Base-by-base conservation (phyloP, 1,140 invertebrate species). In the Pseudomyrmex cubaensis region DNA sequence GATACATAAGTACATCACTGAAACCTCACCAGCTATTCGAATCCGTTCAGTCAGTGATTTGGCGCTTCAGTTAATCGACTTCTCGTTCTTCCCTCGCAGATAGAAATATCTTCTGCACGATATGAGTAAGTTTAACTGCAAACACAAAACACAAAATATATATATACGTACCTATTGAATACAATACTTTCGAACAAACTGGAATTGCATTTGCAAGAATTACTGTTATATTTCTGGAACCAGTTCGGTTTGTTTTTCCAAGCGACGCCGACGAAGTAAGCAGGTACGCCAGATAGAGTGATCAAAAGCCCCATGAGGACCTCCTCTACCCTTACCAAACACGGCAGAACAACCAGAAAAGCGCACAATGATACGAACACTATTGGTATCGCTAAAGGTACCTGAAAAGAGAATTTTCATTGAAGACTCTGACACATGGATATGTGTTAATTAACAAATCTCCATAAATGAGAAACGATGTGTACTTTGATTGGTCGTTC, bases 271-370 rank as follows among this genome's bases (percentile, higher is more conserved):
- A 98, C 83, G 62, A 97, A 96, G 93, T 99, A 99, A 2, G 99
- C 97, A 1, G 99, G 99, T 82, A 99, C 97, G 9, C 98, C 98
- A 7, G 98, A 97, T 1, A 97, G 89, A 50, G 99, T 97, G 57
- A 99, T 98, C 10, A 95, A 95, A 12, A 98, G 92, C 15, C 98
- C 98, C 59, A 99, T 96, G 0, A 97, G 96, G 12, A 98, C 97
- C 94, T 98, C 98, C 85, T 93, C 95, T 0, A 98, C 97, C 73
- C 96, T 95, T 12, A 95, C 95, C 61, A 97, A 96, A 84, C 97
- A 97, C 0, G 98, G 98, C 48, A 98, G 95, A 17, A 97, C 95
- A 44, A 99, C 97, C 56, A 99, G 94, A 85, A 98, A 98, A 48
- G 96, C 95, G 88, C 98, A 98, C 64, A 98, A 96, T 1, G 97